Evolutionary conservation across 2,797 vertebrate species (phyloP).

Genomic region (Potorous gilbertii): DNA sequence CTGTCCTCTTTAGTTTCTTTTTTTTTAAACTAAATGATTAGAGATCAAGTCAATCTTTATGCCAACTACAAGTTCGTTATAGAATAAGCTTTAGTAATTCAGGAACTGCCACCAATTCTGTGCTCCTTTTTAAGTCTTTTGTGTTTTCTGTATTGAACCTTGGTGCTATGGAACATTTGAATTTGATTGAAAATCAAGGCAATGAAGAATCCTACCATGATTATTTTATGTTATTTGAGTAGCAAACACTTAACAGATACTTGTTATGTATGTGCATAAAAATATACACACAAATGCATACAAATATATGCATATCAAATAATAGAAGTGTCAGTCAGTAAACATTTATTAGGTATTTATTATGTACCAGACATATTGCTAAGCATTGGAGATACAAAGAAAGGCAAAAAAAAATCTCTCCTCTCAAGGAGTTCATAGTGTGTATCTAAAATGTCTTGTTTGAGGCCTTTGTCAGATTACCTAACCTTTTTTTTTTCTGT

Average conservation of each 20-base stretch:
- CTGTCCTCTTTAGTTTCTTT: not conserved
- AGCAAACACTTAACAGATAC: not conserved
- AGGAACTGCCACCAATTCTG: not conserved
- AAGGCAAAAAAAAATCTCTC: not conserved
- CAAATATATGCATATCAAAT: not conserved
- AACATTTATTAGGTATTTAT: not conserved
- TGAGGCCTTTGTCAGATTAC: not conserved
- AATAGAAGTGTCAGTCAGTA: not conserved
- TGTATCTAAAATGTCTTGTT: not conserved
- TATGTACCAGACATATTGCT: not conserved
- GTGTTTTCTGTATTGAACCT: not conserved
- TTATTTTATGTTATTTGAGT: slow-evolving; percentile 1
- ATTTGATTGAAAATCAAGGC: not conserved
- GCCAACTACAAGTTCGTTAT: not conserved
- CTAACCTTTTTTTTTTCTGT: not conserved
- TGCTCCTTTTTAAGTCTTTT: not conserved
- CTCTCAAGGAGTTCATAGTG: not conserved
- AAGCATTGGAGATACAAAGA: not conserved
- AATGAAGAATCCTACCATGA: not conserved
- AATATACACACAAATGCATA: not conserved
- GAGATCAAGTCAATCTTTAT: not conserved
- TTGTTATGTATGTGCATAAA: not conserved
- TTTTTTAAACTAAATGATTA: not conserved
- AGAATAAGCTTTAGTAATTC: not conserved
- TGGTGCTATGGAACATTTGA: not conserved